phyloP scores from a whole-genome alignment of 92 coral and sea anemone genomes.

The Umimayanthus chanpuru region DNA sequence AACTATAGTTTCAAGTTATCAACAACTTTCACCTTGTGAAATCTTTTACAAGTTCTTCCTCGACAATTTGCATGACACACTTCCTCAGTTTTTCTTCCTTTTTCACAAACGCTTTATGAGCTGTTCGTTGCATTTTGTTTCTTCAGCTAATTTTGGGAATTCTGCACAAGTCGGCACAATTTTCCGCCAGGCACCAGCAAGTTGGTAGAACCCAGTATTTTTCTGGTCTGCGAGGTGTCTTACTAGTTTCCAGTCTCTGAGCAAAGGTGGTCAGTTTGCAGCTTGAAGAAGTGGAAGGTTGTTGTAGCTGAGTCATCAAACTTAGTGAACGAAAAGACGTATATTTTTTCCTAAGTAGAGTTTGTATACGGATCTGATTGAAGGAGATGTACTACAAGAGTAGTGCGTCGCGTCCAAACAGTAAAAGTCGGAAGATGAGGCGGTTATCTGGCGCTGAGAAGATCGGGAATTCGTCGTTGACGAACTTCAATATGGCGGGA shows the following conservation, averaged over 20 bases:
- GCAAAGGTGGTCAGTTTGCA: background rate
- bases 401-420: conserved; percentile 78
- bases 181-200: conserved; percentile 14
- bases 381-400: conserved; percentile 82
- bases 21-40: conserved; percentile 54
- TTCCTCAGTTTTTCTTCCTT: conserved; percentile 67
- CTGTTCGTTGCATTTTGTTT: conserved; percentile 22
- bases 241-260: background rate
- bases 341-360: background rate
- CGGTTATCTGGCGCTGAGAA: conserved; percentile 31
- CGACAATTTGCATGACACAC: conserved; percentile 51
- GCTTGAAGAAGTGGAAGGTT: background rate
- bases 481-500: conserved; percentile 58
- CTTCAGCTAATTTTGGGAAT: background rate
- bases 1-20: too few species aligned
- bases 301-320: conserved; percentile 29
- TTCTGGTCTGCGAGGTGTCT: background rate
- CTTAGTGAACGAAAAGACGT: background rate
- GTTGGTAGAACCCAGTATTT: background rate
- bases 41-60: conserved; percentile 70
- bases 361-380: background rate
- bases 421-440: conserved; percentile 63
- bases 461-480: conserved; percentile 34
- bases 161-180: background rate
- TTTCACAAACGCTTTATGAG: conserved; percentile 66